Conservation (phyloP, 2,113 vertebrate genomes). For the Podarcis raffonei region DNA sequence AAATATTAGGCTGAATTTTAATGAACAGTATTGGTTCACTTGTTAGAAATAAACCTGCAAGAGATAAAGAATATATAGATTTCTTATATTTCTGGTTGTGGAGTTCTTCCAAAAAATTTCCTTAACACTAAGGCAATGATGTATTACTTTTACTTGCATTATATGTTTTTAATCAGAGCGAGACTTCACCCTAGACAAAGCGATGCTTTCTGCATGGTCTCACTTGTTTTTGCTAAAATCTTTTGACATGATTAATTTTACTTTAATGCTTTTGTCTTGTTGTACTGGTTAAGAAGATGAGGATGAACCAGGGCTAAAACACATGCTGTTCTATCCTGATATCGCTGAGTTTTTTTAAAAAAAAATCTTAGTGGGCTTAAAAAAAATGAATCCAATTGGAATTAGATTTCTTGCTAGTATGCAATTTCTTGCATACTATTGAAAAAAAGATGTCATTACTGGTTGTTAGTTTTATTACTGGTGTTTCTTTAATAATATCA, state of each 20-base stretch:
- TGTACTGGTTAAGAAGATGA: conserved; percentile 84
- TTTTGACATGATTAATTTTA: conserved; percentile 95
- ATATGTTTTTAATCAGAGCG: conserved; percentile 99
- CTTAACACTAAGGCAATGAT: conserved; percentile 94
- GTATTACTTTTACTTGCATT: conserved; percentile 98
- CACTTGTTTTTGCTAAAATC: conserved; percentile 95
- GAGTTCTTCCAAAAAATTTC: conserved; percentile 79
- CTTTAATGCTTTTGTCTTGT: conserved; percentile 92
- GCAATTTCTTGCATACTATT: conserved; percentile 67
- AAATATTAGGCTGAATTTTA: conserved; percentile 52
- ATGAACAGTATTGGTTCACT: conserved; percentile 35
- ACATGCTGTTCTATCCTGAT: conserved; percentile 78
- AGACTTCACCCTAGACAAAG: conserved; percentile 95
- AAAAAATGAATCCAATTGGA: neutral
- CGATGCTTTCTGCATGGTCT: conserved; percentile 93
- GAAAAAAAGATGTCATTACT: conserved; percentile 74
- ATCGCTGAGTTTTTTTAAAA: conserved; percentile 75
- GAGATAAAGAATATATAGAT: conserved; percentile 61
- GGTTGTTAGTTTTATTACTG: conserved; percentile 69
- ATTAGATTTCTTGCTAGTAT: too few species aligned
- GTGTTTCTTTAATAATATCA: conserved; percentile 66
- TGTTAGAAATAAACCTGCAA: conserved; percentile 68
- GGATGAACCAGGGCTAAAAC: conserved; percentile 80
- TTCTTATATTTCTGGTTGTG: conserved; percentile 73
- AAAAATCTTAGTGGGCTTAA: conserved; percentile 78